Evolutionary conservation across 2,888 invertebrate genomes (phyloP), one percentile per base, ranked within the genome.

Genomic region (Meandrusa payeni): DNA sequence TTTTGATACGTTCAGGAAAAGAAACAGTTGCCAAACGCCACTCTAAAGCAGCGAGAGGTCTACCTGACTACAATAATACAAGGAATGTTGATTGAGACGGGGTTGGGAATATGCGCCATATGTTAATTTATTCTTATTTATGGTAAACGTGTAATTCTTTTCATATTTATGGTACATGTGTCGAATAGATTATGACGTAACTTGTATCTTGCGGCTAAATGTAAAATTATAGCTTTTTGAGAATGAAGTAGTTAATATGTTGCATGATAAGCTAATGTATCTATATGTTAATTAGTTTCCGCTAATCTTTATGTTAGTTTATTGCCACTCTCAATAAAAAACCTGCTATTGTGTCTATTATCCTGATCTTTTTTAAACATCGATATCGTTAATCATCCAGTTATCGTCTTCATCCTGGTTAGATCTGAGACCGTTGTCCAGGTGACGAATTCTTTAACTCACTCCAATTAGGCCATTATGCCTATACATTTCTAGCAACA

Each of bases 111-210:
- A 32, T 38, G 24, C 17, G 17, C 17, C 15, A 37, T 32, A 44
- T 44, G 44, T 28, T 26, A 44, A 44, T 44, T 44, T 27, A 44
- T 38, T 44, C 15, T 5, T 22, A 27, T 27, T 17, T 39, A 31
- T 39, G 29, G n/a, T 29, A 26, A 39, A 31, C n/a, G 13, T 34
- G 23, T 22, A 23, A 23, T 22, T 33, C 22, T 34, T 41, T 27
- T 24, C 12, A 40, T 11, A 40, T 40, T 40, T 40, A 40, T 40
- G 11, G 7, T 32, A 32, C 24, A 40, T 43, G 31, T 12, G 7
- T 17, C 22, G 29, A 22, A 43, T 32, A 37, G 37, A 31, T 37
- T 37, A 37, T 36, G 29, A 3, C 29, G 13, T 31, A 19, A 37
- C 26, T 37, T 20, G 31, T 31, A 17, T 26, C 6, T 37, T 4